Evolutionary conservation across 2,113 vertebrate species (phyloP).

Genomic region (Accipiter virgatus): DNA sequence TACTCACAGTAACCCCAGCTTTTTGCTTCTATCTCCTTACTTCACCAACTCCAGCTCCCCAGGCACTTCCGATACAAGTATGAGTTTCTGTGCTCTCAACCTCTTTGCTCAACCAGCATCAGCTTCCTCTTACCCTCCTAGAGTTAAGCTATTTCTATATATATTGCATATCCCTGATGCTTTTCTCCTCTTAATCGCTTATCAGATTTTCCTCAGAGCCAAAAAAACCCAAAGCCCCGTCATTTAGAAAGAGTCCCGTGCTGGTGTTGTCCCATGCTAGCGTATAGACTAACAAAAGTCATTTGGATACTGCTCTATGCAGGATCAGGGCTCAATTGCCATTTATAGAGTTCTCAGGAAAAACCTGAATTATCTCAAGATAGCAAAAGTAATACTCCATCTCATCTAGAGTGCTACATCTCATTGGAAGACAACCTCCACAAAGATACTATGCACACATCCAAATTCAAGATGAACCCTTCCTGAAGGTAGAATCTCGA

Average conservation of each 20-base stretch:
- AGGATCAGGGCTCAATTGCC: neutral
- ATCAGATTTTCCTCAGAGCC: neutral
- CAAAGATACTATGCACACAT: rapidly evolving
- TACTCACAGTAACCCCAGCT: neutral
- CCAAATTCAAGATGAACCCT: neutral
- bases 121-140: neutral
- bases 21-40: neutral
- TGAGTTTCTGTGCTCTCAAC: neutral
- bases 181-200: neutral
- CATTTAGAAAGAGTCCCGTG: neutral
- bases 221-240: neutral
- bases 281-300: neutral
- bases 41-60: neutral
- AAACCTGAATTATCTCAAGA: neutral
- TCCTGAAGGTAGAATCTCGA: neutral
- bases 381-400: neutral
- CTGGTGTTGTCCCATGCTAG: neutral
- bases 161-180: neutral
- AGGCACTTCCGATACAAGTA: neutral
- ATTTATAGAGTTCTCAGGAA: neutral
- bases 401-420: neutral
- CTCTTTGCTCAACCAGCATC: neutral
- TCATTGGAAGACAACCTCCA: neutral
- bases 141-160: neutral
- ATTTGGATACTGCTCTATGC: neutral